Conservation (phyloP, 2,113 vertebrate genomes). For the Microcebus griseorufus region DNA sequence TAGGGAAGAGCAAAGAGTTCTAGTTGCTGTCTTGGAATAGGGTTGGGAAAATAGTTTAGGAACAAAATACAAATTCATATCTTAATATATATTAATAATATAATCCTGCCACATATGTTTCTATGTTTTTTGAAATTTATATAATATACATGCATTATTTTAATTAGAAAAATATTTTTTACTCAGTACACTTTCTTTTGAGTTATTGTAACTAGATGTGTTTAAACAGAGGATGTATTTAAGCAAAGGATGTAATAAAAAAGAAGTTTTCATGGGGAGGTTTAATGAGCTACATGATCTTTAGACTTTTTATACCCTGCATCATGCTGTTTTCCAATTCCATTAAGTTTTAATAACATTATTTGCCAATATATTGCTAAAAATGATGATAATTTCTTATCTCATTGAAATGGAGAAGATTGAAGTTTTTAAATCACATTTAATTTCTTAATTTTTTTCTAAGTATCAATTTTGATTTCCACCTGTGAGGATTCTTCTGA, state of each 20-base stretch:
- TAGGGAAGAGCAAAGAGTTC: background rate
- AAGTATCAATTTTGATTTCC: background rate
- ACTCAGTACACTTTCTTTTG: background rate
- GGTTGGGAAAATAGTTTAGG: background rate
- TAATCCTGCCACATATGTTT: background rate
- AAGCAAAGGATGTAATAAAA: background rate
- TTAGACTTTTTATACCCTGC: background rate
- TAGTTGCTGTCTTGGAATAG: background rate
- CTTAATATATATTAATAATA: background rate
- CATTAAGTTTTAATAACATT: background rate
- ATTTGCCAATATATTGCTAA: background rate
- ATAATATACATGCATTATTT: background rate
- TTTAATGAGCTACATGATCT: background rate
- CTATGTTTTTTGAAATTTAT: background rate
- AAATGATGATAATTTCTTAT: background rate
- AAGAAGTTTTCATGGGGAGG: background rate
- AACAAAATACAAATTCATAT: background rate
- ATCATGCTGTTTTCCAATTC: background rate
- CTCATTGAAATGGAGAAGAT: background rate
- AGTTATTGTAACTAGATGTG: background rate
- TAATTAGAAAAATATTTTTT: background rate
- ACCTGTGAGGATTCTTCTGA: background rate
- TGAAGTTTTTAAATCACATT: background rate
- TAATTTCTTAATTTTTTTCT: background rate
- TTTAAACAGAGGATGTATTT: background rate